A percentile compares a stretch with the other conserved stretches of the same genome.
Conservation (phyloP, 2,888 invertebrate genomes). For the Brenthis ino region DNA sequence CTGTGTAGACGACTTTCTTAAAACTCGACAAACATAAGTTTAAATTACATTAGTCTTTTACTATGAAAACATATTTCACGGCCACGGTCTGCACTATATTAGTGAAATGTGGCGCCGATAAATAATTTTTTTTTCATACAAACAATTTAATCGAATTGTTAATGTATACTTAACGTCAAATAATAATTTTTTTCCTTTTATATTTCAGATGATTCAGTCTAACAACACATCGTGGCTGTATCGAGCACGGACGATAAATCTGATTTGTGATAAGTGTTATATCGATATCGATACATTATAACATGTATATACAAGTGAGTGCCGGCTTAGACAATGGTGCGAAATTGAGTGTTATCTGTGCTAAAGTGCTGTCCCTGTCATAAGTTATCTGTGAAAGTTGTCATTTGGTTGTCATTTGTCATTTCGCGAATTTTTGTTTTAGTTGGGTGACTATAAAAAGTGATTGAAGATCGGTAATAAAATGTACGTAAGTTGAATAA, state of each 20-base stretch:
- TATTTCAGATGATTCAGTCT: slow-evolving; percentile 76
- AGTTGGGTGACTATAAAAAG: background rate
- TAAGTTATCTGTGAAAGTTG: slow-evolving; percentile 27
- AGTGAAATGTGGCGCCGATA: too few relatives aligned
- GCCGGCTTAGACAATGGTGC: slow-evolving; percentile 37
- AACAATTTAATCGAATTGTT: too few relatives aligned
- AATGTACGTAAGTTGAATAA: slow-evolving; percentile 12
- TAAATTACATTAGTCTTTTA: too few relatives aligned
- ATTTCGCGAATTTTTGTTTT: background rate
- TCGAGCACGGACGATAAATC: slow-evolving; percentile 80
- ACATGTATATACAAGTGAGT: slow-evolving; percentile 48
- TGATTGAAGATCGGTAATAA: background rate
- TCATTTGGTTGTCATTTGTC: background rate
- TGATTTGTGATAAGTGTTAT: slow-evolving; percentile 79
- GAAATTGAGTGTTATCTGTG: slow-evolving; percentile 37
- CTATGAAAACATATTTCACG: too few relatives aligned
- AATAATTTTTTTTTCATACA: too few relatives aligned
- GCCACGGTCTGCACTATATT: too few relatives aligned
- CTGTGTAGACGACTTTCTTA: too few relatives aligned
- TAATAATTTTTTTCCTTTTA: background rate
- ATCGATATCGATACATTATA: slow-evolving; percentile 46
- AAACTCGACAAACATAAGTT: too few relatives aligned
- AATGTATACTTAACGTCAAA: too few relatives aligned
- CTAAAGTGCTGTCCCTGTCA: slow-evolving; percentile 33
- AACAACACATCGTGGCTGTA: slow-evolving; percentile 64